These are phyloP conservation scores for Chymomyza amoena DNA, from an alignment of 2,888 invertebrate genomes.

Conservation along the genomic window DNA sequence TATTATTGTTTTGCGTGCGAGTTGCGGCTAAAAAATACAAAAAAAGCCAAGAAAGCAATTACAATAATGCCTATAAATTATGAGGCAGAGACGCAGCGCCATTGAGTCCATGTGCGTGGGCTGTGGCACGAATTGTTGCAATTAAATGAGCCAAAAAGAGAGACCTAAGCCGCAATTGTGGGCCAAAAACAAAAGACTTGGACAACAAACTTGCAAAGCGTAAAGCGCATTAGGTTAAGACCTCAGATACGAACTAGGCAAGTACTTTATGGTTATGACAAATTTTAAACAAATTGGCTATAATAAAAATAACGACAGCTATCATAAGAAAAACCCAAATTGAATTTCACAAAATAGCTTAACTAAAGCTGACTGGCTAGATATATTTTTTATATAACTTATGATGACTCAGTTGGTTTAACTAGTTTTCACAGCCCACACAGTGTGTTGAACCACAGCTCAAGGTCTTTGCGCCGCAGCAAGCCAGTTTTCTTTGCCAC, in stretches of 20 bases:
- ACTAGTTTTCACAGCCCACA: slow-evolving; percentile 52
- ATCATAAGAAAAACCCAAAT: background rate
- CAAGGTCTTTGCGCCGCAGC: slow-evolving; percentile 62
- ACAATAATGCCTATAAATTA: slow-evolving; percentile 69
- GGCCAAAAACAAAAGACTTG: slow-evolving; percentile 37
- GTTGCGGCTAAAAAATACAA: slow-evolving; percentile 33
- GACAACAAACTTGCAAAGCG: slow-evolving; percentile 30
- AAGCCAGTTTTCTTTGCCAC: background rate
- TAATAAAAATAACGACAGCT: no score
- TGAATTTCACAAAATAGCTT: slow-evolving; percentile 9
- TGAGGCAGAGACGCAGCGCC: slow-evolving; percentile 29
- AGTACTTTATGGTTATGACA: background rate
- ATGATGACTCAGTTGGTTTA: slow-evolving; percentile 26
- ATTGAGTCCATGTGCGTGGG: slow-evolving; percentile 47
- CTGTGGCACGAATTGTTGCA: slow-evolving; percentile 9
- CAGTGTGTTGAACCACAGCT: slow-evolving; percentile 62
- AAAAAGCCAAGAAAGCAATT: slow-evolving; percentile 51
- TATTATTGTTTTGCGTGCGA: slow-evolving; percentile 63
- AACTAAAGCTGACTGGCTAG: background rate
- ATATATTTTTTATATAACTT: background rate
- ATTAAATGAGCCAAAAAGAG: slow-evolving; percentile 50
- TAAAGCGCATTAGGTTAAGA: background rate
- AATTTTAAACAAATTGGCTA: background rate
- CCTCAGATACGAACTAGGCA: slow-evolving; percentile 2
- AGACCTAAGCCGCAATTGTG: slow-evolving; percentile 1